These are phyloP conservation scores for Sphyrna mokarran DNA, from an alignment of 2,113 vertebrate genomes.

Conservation along the genomic window DNA sequence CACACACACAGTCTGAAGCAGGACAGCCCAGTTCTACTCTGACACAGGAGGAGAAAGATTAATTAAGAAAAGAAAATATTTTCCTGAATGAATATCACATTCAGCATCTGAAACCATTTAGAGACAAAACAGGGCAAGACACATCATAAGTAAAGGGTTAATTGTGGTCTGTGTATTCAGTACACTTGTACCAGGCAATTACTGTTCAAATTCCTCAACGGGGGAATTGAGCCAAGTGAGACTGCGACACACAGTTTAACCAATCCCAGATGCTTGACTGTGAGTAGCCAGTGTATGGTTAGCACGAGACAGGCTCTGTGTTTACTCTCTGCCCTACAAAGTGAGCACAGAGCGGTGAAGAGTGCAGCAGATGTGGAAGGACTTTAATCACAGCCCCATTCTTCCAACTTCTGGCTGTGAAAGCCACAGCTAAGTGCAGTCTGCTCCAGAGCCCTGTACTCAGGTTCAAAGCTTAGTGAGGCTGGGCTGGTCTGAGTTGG, in stretches of 20 bases:
- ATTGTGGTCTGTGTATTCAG: not conserved
- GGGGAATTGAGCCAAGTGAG: not conserved
- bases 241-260: not conserved
- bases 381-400: not conserved
- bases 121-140: not conserved
- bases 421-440: not conserved
- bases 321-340: constrained; percentile 37
- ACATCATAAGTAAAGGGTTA: not conserved
- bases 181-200: not conserved
- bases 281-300: not conserved
- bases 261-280: not conserved
- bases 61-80: not conserved
- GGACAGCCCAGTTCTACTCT: not conserved
- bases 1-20: not conserved
- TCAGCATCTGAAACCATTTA: not conserved
- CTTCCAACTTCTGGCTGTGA: not conserved
- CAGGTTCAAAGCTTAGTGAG: not conserved
- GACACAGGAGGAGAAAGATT: not conserved
- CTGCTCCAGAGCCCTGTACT: not conserved
- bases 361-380: constrained; percentile 22
- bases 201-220: not conserved
- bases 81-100: not conserved
- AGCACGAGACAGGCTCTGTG: not conserved
- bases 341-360: constrained; percentile 21
- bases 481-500: not conserved